Evolutionary conservation across 2,113 vertebrate genomes (phyloP).

Genomic region (Labeo catla): DNA sequence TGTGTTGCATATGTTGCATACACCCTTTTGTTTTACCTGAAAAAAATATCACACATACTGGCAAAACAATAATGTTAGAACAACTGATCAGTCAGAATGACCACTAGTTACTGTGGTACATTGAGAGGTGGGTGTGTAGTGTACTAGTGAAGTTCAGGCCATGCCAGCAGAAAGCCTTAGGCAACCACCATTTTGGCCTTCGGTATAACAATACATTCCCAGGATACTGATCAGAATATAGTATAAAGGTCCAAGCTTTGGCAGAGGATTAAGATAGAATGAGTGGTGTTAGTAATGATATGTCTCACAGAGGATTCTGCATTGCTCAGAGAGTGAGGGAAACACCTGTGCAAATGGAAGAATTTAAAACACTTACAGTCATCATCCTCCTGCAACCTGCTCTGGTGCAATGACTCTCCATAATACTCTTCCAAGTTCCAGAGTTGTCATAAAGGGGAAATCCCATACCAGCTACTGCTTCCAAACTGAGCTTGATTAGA

Average conservation of each 20-base stretch:
- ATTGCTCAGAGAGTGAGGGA: not conserved
- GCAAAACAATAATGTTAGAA: not conserved
- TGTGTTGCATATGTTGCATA: not conserved
- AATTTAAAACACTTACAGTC: not conserved
- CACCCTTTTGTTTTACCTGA: not conserved
- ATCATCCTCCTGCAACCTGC: slow-evolving; percentile 22
- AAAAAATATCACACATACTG: not conserved
- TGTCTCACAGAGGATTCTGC: not conserved
- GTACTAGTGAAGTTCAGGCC: not conserved
- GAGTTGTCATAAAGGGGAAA: slow-evolving; percentile 31
- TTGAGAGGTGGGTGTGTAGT: not conserved
- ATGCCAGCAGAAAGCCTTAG: not conserved
- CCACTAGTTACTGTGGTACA: not conserved
- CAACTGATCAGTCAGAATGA: not conserved
- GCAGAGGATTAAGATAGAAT: not conserved
- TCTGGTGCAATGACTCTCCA: slow-evolving; percentile 17
- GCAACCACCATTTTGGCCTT: not conserved
- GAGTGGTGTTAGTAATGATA: not conserved
- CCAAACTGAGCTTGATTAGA: slow-evolving; percentile 42
- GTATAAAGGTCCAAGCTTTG: not conserved
- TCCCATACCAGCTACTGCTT: slow-evolving; percentile 37
- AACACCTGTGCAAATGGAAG: slow-evolving; percentile 21
- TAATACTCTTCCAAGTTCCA: slow-evolving; percentile 25
- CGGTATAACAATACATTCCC: not conserved
- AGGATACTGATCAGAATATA: not conserved